Base-by-base conservation (phyloP, 2,888 invertebrate genomes). In the Hymenopus coronatus region DNA sequence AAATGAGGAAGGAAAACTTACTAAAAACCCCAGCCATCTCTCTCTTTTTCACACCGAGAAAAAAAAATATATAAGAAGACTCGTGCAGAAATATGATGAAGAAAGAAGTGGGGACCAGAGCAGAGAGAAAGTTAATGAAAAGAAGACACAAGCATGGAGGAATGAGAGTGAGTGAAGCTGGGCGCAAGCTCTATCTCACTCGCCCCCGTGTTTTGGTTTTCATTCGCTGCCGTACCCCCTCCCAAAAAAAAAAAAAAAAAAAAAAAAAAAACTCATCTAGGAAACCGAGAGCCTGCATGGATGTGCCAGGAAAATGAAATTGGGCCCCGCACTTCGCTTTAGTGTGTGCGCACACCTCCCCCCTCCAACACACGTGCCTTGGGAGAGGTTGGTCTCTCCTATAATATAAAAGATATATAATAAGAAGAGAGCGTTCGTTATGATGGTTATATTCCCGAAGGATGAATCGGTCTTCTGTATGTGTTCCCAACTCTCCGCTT, bases 1-100 rank as follows among this genome's bases (percentile, higher is more conserved):
- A 89, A 89, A 89, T 89, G 89, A 89, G 82, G 87, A 87, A 89
- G 88, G 89, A 89, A 88, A 88, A 84, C 85, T 89, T 87, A 89
- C 89, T 89, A 88, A 88, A 89, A 87, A 84, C 89, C 84, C 40
- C 40, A 82, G 15, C 54, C 54, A 70, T 25, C 54, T 70, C 54
- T 70, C 54, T 15, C 25, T 70, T 70, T n/a, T 70, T 70, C 54
- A 85, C 88, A 89, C 88, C 82, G 28, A 85, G 54, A 89, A 88
- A 46, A 89, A 87, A 84, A 87, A 82, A 70, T 70, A 70, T 70
- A 70, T 70, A 70, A 70, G 54, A 20, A 82, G 46, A 85, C 85
- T 85, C 85, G 9, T 12, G 8, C 28, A 87, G 87, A 82, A 87
- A 87, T 87, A 87, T 87, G 87, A 87, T 87, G 87, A 70, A 40